Evolutionary conservation across 1,140 invertebrate species (phyloP).

Genomic region (Drepana arcuata): DNA sequence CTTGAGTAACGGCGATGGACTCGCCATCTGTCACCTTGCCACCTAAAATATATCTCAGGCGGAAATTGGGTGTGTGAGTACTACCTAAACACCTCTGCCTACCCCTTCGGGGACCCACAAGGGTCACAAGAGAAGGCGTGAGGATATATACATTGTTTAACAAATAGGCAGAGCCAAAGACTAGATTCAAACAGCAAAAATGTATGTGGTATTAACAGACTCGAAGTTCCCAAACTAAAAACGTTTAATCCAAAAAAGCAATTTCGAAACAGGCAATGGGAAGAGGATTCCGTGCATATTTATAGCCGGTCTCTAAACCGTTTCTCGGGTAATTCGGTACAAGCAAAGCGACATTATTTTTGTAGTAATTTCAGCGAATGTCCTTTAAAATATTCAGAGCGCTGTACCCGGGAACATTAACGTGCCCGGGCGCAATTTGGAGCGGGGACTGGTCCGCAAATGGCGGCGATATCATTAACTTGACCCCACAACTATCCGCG

Average conservation of each 20-base stretch:
- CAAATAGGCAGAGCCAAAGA: no score
- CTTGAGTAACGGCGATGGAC: no score
- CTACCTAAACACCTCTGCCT: no score
- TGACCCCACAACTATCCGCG: conserved; percentile 64
- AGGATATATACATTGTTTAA: no score
- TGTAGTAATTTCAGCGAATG: conserved; percentile 70
- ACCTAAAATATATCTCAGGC: no score
- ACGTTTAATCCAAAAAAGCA: conserved; percentile 58
- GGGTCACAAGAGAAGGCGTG: no score
- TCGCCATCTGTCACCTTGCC: no score
- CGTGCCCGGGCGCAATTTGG: conserved; percentile 63
- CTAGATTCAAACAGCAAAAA: no score
- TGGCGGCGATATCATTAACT: conserved; percentile 68
- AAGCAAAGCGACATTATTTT: conserved; percentile 69
- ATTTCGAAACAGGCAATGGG: conserved; percentile 56
- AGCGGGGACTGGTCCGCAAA: conserved; percentile 58
- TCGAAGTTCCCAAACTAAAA: conserved; percentile 25
- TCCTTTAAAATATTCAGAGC: conserved; percentile 70
- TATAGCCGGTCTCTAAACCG: conserved; percentile 61
- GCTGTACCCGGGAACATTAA: conserved; percentile 64
- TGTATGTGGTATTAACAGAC: no score
- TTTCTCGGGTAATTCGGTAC: conserved; percentile 67
- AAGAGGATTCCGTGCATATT: conserved; percentile 63
- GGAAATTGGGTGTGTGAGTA: no score
- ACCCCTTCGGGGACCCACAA: no score